Base-by-base conservation (phyloP, 2,888 invertebrate species). In the Marasmarcha lunaedactyla region DNA sequence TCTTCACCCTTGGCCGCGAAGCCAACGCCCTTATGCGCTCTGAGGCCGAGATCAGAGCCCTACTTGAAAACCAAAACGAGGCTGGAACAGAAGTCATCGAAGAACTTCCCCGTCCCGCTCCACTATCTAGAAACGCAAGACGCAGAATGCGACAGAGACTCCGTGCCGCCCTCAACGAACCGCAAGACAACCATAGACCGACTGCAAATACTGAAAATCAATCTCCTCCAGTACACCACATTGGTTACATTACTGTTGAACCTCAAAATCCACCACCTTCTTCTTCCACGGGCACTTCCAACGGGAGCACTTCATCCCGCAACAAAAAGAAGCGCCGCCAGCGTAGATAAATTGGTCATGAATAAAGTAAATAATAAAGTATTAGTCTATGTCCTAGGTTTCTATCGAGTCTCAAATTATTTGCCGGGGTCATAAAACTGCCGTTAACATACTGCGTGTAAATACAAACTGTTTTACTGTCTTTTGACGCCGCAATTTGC, bases 251-350 rank as follows among this genome's bases (percentile, higher is more conserved):
- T 51, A 49, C 3, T 46, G 48, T 33, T 26, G 33, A 12, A 12
- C 48, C 47, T 15, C 47, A 47, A 0, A 47, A 42, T 13, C 42
- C 46, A 7, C n/a, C n/a, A n/a, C 50, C 46, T 52, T 15, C 47
- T 47, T 30, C 48, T 48, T n/a, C 50, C 42, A 6, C 46, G 44
- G 9, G 41, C 43, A 33, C 41, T 38, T 35, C 43, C 38, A 6
- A 43, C 46, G 20, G 40, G 47, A 1, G 44, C 35, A 27, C 15
- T 35, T 33, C 45, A 10, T 27, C 48, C 6, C 72, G 72, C 43
- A 72, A 64, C 48, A 79, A 68, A 55, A 78, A 69, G 51, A 72
- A 67, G 49, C 73, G 71, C 44, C 73, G 71, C 44, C 71, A 74
- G 27, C 78, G 74, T 50, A 71, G 70, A 71, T 77, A 76, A 70